phyloP scores from a whole-genome alignment of 1,140 invertebrate species.

The Ips typographus region DNA sequence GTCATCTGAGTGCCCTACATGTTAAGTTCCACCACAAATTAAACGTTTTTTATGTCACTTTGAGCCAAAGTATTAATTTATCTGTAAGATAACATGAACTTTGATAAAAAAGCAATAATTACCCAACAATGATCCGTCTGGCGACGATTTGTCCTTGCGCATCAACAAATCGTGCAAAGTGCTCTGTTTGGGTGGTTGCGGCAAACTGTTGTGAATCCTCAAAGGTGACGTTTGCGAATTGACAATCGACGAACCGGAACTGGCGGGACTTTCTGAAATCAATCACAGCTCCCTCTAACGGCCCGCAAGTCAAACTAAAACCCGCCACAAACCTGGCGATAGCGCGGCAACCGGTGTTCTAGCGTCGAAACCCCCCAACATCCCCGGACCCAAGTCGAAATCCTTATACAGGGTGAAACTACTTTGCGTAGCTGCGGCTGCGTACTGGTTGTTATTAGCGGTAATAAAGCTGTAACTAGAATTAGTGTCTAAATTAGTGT shows the following conservation, averaged over 20 bases:
- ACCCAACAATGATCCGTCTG: constrained; percentile 58
- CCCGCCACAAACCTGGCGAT: constrained; percentile 52
- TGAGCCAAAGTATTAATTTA: no score
- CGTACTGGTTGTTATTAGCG: constrained; percentile 38
- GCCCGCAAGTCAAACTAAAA: constrained; percentile 36
- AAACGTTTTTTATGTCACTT: no score
- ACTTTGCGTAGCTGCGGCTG: constrained; percentile 34
- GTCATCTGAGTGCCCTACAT: no score
- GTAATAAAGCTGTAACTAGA: constrained; percentile 7
- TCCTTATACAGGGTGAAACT: constrained; percentile 47
- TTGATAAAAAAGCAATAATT: constrained; percentile 32
- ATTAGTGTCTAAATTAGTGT: constrained; percentile 27
- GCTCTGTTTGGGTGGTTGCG: constrained; percentile 54
- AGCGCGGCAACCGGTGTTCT: constrained; percentile 56
- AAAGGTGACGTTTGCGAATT: constrained; percentile 36
- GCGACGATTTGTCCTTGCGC: constrained; percentile 59
- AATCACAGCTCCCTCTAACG: constrained; percentile 2
- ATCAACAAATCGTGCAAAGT: constrained; percentile 68
- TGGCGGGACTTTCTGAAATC: constrained; percentile 49
- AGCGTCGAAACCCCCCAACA: constrained; percentile 52
- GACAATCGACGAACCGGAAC: constrained; percentile 37
- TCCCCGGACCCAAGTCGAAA: constrained; percentile 40
- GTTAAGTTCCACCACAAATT: no score
- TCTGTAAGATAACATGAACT: not conserved
- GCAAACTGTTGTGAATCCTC: constrained; percentile 47